A percentile compares a stretch with the other conserved stretches of the same genome.
Evolutionary conservation across 1,140 invertebrate genomes (phyloP).

Genomic region (Dreissena rostriformis): DNA sequence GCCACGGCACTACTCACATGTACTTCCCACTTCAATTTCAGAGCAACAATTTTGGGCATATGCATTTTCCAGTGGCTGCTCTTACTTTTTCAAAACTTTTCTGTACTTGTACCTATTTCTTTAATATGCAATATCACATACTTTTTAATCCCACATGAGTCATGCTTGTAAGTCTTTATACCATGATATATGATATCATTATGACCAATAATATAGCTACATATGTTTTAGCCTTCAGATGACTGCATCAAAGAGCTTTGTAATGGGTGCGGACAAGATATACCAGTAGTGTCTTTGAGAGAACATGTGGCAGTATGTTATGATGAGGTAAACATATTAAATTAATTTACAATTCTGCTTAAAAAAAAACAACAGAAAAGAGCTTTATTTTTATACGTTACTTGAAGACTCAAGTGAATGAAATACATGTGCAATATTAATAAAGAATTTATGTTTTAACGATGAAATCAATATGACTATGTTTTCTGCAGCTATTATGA

Average conservation of each 20-base stretch:
- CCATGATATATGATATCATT: background rate
- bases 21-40: too few species aligned
- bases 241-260: constrained; percentile 21
- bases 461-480: background rate
- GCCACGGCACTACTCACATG: too few species aligned
- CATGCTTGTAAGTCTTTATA: too few species aligned
- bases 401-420: background rate
- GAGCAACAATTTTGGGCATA: too few species aligned
- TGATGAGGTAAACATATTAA: background rate
- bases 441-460: background rate
- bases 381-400: background rate
- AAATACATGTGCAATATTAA: background rate
- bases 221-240: constrained; percentile 5
- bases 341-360: background rate
- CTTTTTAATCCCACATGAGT: background rate
- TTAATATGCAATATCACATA: background rate
- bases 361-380: background rate
- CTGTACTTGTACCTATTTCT: background rate
- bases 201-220: background rate
- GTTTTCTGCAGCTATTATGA: background rate
- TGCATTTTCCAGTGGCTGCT: background rate
- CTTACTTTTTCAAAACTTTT: background rate
- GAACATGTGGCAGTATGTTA: constrained; percentile 16
- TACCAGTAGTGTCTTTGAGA: constrained; percentile 9
- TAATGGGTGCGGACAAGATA: constrained; percentile 22